Evolutionary conservation across 2,113 vertebrate genomes (phyloP).

Genomic region (Caracal caracal): DNA sequence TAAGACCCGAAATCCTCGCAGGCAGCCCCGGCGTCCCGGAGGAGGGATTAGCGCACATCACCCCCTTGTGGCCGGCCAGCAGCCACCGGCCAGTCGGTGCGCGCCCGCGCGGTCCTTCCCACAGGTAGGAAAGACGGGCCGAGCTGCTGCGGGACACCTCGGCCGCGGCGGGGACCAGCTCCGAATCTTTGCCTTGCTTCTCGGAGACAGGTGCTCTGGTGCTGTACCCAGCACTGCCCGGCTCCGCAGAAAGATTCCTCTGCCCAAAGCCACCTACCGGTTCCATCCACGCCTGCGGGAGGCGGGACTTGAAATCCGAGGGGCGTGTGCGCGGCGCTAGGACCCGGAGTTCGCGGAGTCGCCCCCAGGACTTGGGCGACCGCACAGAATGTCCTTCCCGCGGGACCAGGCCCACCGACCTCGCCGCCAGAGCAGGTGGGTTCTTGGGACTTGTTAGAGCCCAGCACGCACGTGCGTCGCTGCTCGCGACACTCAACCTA

Average conservation of each 20-base stretch:
- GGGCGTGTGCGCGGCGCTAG: rapidly evolving
- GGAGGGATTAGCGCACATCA: not conserved
- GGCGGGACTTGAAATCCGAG: not conserved
- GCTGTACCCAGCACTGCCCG: not conserved
- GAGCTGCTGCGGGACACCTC: rapidly evolving
- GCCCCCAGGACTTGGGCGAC: not conserved
- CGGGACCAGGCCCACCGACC: no score
- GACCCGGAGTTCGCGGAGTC: not conserved
- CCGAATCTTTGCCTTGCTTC: not conserved
- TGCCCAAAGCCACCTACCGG: not conserved
- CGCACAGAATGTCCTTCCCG: rapidly evolving
- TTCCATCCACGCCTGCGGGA: no score
- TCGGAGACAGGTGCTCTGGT: not conserved
- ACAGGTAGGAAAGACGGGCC: rapidly evolving
- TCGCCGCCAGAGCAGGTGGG: not conserved
- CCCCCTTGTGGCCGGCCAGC: not conserved
- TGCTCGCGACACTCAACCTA: no score
- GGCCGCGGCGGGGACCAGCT: rapidly evolving
- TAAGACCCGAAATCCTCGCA: rapidly evolving
- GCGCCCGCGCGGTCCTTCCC: no score
- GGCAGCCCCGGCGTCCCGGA: rapidly evolving
- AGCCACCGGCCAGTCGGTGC: not conserved
- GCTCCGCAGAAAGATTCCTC: not conserved
- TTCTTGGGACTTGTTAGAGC: not conserved
- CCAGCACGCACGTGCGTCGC: not conserved